phyloP scores from a whole-genome alignment of 2,888 invertebrate genomes.

The Pristionchus arcanus region DNA sequence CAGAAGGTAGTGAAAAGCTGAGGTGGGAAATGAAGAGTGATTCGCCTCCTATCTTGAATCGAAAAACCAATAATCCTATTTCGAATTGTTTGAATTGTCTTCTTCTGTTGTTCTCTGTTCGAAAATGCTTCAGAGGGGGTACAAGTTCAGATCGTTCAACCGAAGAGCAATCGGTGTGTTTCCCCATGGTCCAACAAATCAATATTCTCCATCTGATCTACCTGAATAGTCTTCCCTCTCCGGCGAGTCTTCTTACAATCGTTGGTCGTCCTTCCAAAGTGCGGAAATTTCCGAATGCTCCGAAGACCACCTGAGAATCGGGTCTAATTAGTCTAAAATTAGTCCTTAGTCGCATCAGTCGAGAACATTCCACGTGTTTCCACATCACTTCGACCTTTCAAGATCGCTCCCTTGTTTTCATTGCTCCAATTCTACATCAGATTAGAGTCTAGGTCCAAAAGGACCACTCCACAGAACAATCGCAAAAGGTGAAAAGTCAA shows the following conservation, averaged over 20 bases:
- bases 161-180: neutral
- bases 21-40: neutral
- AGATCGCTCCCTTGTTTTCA: slow-evolving; percentile 6
- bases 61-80: neutral
- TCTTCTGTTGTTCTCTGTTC: neutral
- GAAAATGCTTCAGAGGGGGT: neutral
- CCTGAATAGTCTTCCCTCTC: slow-evolving; percentile 60
- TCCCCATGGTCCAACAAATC: neutral
- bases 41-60: neutral
- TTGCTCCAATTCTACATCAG: neutral
- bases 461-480: neutral
- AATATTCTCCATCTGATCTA: neutral
- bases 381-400: neutral
- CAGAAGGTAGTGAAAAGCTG: neutral
- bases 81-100: neutral
- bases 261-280: slow-evolving; percentile 74
- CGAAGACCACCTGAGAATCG: slow-evolving; percentile 62
- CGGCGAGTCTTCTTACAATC: slow-evolving; percentile 67
- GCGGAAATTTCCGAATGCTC: slow-evolving; percentile 74
- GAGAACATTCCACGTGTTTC: no score
- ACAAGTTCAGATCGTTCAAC: neutral
- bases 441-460: neutral
- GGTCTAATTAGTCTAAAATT: neutral
- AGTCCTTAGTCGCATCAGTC: neutral
- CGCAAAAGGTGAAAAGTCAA: neutral